Evolutionary conservation across 2,797 vertebrate species (phyloP), one percentile per base, ranked within the genome.

Genomic region (Arctocebus calabarensis): DNA sequence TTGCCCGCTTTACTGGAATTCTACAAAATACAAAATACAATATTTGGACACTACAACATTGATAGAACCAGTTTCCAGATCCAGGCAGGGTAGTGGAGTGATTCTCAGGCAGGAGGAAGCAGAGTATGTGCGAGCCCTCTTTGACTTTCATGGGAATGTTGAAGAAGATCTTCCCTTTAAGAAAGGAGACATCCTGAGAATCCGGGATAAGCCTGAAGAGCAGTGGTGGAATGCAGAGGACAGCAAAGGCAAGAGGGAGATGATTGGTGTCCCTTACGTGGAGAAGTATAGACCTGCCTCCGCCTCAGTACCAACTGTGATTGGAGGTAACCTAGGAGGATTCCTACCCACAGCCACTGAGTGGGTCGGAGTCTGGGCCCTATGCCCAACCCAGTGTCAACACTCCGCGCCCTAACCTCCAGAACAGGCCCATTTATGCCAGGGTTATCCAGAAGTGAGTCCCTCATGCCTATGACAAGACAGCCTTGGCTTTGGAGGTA

Each of bases 391-490:
- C 99, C 98, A 99, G 98, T 98, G 98, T 99, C 98, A 99, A 98
- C 98, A 99, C 99, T 97, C 99, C 99, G 91, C 99, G 99, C 97
- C 99, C 99, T 97, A 99, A 99, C 98, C 99, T 99, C 97, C 99
- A 99, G 99, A 99, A 99, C 88, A 99, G 99, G 98, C 99, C 99
- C 74, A 99, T 99, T 98, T 99, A 98, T 98, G 99, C 99, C 98
- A 99, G 99, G 98, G 99, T 99, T 97, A 99, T 99, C 98, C 99
- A 99, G 99, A 99, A 99, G 99, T 99, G 99, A 99, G 99, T 99
- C 97, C 99, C 99, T 98, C 99, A 99, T 98, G 99, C 99, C 97
- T 99, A 99, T 97, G 99, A 99, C 99, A 99, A 99, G 99, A 99
- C 99, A 73, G 99, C 99, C 98, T 99, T 99, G 98, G 99, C 99